Percentiles rank a stretch among this genome's conserved stretches.
phyloP scores from a whole-genome alignment of 2,888 invertebrate genomes.

The Ischnura elegans region DNA sequence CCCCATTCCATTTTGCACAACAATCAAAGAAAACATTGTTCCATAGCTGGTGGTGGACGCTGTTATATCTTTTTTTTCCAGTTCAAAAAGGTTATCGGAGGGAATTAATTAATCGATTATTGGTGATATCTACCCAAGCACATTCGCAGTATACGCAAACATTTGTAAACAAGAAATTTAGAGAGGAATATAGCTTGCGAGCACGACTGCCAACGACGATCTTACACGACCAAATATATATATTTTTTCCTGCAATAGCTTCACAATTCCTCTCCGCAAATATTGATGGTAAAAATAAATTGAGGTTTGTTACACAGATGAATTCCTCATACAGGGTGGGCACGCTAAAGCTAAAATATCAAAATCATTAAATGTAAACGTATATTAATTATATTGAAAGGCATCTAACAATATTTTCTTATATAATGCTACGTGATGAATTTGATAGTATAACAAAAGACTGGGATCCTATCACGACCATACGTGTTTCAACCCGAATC shows the following conservation, averaged over 20 bases:
- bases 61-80: neutral
- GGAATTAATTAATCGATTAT: constrained; percentile 27
- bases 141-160: constrained; percentile 9
- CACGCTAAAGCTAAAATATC: neutral
- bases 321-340: neutral
- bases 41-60: neutral
- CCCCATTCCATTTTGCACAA: neutral
- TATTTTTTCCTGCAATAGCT: neutral
- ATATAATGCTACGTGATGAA: neutral
- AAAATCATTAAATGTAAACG: neutral
- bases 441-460: neutral
- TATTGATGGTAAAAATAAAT: neutral
- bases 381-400: neutral
- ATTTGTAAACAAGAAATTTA: constrained; percentile 24
- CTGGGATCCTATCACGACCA: neutral
- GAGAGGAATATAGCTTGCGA: neutral
- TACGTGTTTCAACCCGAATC: neutral
- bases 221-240: neutral
- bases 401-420: neutral
- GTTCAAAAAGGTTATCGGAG: neutral
- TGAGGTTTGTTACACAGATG: neutral
- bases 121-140: constrained; percentile 27
- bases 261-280: neutral
- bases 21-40: constrained; percentile 51
- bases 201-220: neutral